Evolutionary conservation across 1,140 invertebrate genomes (phyloP), one percentile per base, ranked within the genome.

Genomic region (Pararge aegeria): DNA sequence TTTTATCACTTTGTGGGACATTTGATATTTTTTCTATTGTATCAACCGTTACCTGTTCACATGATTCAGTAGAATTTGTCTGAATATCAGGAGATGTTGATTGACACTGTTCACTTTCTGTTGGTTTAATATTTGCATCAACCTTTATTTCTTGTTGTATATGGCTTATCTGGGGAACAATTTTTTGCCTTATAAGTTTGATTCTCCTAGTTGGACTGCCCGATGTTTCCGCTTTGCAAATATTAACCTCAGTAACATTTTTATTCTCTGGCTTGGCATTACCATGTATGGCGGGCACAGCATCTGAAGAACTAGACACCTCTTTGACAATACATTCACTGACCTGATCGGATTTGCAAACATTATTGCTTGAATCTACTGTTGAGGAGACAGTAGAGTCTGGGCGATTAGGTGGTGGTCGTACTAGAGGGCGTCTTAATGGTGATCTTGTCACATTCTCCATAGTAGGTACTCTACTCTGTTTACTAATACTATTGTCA

Each of bases 281-380:
- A 81, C 70, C 78, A 73, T 80, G 70, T 71, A 81, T 63, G 73
- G 61, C 58, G 59, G 76, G 66, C 59, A 87, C 76, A 69, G 81
- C 80, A 74, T 89, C 87, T 44, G 87, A 89, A 34, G 87, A 89
- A 70, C 87, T 89, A 59, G 87, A 86, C 21, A 89, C 87, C 83
- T 87, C 83, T 68, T 89, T 89, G 56, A 77, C 63, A 49, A 83
- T 55, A 73, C 68, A 71, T 51, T 88, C 83, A 78, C 67, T 78
- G 62, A 54, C 63, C 58, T 71, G 73, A 73, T 79, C 71, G 54
- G 69, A 64, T 59, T 64, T 65, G 30, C 75, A 50, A 52, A 76
- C 62, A 68, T 66, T 72, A 68, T 74, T 64, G 72, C 61, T 75
- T 44, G 77, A 79, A 60, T 89, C 84, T 54, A 79, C 83, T 18